phyloP scores from a whole-genome alignment of 2,888 invertebrate species.

The Euzophera pinguis region DNA sequence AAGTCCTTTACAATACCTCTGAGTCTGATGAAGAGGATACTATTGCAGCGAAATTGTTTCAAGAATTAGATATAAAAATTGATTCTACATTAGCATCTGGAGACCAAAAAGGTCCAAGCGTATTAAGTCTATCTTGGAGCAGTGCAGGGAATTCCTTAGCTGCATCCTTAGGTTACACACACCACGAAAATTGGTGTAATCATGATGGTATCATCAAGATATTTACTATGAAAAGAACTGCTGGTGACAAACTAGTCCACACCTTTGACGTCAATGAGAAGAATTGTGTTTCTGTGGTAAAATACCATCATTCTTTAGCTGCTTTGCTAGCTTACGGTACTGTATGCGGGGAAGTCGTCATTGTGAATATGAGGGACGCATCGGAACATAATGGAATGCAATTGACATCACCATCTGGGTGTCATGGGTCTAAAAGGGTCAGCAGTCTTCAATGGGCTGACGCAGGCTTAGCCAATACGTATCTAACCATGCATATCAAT shows the following conservation, averaged over 20 bases:
- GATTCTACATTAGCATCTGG: slow-evolving; percentile 35
- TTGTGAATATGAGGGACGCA: slow-evolving; percentile 45
- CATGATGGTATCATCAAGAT: slow-evolving; percentile 56
- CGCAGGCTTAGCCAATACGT: slow-evolving; percentile 41
- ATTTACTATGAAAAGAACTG: slow-evolving; percentile 55
- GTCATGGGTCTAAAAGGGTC: slow-evolving; percentile 54
- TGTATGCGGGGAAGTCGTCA: slow-evolving; percentile 55
- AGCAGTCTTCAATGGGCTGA: slow-evolving; percentile 57
- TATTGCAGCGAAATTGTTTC: slow-evolving; percentile 45
- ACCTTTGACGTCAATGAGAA: slow-evolving; percentile 54
- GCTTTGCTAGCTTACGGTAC: slow-evolving; percentile 64
- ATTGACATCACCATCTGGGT: slow-evolving; percentile 47
- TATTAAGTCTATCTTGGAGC: slow-evolving; percentile 57
- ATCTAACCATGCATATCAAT: slow-evolving; percentile 50
- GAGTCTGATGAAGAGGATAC: slow-evolving; percentile 65
- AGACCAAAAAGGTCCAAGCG: slow-evolving; percentile 42
- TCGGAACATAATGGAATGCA: slow-evolving; percentile 35
- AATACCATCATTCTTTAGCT: slow-evolving; percentile 51
- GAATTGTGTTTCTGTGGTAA: slow-evolving; percentile 54
- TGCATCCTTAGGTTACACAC: slow-evolving; percentile 47
- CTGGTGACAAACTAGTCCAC: slow-evolving; percentile 67
- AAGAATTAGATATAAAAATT: slow-evolving; percentile 37
- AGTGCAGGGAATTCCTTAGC: slow-evolving; percentile 60
- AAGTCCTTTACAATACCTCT: slow-evolving; percentile 44
- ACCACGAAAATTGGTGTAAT: slow-evolving; percentile 63